A percentile compares a stretch with the other conserved stretches of the same genome.
These are phyloP conservation scores for Thaleichthys pacificus DNA, from an alignment of 2,797 vertebrate genomes.

Conservation along the genomic window DNA sequence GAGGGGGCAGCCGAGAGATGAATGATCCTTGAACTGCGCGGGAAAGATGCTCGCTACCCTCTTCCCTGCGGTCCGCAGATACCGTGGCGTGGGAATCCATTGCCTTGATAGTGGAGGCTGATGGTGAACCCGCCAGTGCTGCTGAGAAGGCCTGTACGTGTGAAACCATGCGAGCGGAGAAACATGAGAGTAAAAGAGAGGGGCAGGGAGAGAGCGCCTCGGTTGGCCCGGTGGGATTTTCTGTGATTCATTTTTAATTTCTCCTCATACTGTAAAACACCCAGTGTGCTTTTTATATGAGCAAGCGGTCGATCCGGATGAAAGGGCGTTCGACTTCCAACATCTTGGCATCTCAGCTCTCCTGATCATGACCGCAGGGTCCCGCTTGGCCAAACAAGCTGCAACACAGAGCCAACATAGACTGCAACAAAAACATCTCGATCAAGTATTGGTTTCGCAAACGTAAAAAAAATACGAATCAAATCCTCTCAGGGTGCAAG, in stretches of 20 bases:
- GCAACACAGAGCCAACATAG: neutral
- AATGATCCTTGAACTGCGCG: neutral
- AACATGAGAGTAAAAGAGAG: neutral
- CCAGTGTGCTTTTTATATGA: slow-evolving; percentile 30
- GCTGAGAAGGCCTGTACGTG: neutral
- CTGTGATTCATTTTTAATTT: slow-evolving; percentile 37
- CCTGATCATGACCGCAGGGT: neutral
- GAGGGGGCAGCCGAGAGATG: too few species aligned
- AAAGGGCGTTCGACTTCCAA: slow-evolving; percentile 3
- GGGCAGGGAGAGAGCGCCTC: neutral
- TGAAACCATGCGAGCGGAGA: neutral
- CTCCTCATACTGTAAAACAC: slow-evolving; percentile 12
- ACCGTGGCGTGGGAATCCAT: neutral
- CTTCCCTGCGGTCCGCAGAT: neutral
- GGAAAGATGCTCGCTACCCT: neutral
- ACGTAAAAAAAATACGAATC: neutral
- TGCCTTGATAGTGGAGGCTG: neutral
- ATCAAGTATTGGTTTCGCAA: neutral
- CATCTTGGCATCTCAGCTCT: slow-evolving; percentile 4
- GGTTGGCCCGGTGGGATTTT: slow-evolving; percentile 11
- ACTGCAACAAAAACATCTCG: neutral
- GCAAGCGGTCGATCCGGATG: slow-evolving; percentile 15
- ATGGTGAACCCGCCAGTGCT: neutral
- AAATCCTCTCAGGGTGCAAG: neutral
- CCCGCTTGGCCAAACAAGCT: neutral